phyloP scores from a whole-genome alignment of 2,113 vertebrate genomes.

The Nerophis lumbriciformis region DNA sequence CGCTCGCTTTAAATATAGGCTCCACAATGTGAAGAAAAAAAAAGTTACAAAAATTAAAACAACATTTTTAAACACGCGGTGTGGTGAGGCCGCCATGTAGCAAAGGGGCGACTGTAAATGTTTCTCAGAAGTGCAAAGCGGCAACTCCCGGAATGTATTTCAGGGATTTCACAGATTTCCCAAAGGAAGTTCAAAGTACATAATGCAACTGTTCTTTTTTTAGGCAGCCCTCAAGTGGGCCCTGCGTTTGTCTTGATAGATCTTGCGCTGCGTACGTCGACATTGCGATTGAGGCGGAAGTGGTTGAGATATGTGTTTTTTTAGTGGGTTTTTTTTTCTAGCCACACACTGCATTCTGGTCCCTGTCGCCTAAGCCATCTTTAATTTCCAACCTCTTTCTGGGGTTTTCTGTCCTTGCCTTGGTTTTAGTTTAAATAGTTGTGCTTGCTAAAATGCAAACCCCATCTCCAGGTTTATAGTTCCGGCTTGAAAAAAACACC shows the following conservation, averaged over 20 bases:
- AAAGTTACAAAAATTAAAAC: no score
- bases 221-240: slow-evolving; percentile 20
- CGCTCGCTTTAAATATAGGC: no score
- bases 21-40: no score
- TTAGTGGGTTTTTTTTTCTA: no score
- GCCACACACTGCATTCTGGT: slow-evolving; percentile 35
- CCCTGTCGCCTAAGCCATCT: slow-evolving; percentile 21
- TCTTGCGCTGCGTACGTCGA: slow-evolving; percentile 35
- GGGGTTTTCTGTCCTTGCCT: slow-evolving; percentile 22
- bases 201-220: slow-evolving; percentile 41
- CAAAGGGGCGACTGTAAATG: slow-evolving; percentile 17
- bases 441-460: slow-evolving; percentile 38
- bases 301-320: slow-evolving; percentile 39
- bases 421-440: slow-evolving; percentile 37
- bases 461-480: slow-evolving; percentile 32
- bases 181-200: slow-evolving; percentile 46
- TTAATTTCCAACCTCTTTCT: slow-evolving; percentile 29
- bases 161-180: slow-evolving; percentile 42
- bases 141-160: slow-evolving; percentile 43
- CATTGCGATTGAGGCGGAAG: slow-evolving; percentile 36
- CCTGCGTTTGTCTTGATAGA: slow-evolving; percentile 52
- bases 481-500: slow-evolving; percentile 42
- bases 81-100: no score
- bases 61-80: no score
- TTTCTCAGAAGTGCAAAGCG: slow-evolving; percentile 25